Conservation (phyloP, 2,797 vertebrate genomes). For the Sciurus vulgaris region DNA sequence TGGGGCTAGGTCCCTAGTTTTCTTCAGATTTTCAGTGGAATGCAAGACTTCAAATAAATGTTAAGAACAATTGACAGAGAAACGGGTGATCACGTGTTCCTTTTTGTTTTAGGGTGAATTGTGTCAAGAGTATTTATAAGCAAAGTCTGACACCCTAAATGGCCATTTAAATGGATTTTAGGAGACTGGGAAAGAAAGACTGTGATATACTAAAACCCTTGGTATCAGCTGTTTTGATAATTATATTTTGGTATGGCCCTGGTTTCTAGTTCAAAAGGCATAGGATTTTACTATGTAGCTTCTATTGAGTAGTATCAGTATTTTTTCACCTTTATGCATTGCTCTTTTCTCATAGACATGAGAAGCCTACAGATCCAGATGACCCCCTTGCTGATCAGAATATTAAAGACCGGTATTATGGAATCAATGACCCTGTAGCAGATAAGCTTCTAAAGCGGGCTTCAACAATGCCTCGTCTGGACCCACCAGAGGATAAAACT, state of each 20-base stretch:
- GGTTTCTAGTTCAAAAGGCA: slow-evolving; percentile 23
- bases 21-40: slow-evolving; percentile 38
- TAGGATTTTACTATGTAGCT: neutral
- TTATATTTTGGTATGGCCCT: neutral
- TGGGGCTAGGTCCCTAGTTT: neutral
- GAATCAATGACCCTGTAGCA: slow-evolving; percentile 98
- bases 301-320: neutral
- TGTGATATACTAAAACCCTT: slow-evolving; percentile 10
- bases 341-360: slow-evolving; percentile 90
- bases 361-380: slow-evolving; percentile 98
- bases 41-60: neutral
- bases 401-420: slow-evolving; percentile 99
- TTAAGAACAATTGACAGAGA: slow-evolving; percentile 13
- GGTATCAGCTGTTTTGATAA: neutral
- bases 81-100: neutral
- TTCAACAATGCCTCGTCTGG: slow-evolving; percentile 97
- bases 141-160: neutral
- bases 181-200: neutral
- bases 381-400: slow-evolving; percentile 99
- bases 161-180: neutral
- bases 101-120: neutral
- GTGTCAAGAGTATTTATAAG: neutral
- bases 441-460: slow-evolving; percentile 98
- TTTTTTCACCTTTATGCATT: slow-evolving; percentile 2
- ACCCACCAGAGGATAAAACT: slow-evolving; percentile 97